Evolutionary conservation across 2,888 invertebrate species (phyloP).

Genomic region (Synanthedon formicaeformis): DNA sequence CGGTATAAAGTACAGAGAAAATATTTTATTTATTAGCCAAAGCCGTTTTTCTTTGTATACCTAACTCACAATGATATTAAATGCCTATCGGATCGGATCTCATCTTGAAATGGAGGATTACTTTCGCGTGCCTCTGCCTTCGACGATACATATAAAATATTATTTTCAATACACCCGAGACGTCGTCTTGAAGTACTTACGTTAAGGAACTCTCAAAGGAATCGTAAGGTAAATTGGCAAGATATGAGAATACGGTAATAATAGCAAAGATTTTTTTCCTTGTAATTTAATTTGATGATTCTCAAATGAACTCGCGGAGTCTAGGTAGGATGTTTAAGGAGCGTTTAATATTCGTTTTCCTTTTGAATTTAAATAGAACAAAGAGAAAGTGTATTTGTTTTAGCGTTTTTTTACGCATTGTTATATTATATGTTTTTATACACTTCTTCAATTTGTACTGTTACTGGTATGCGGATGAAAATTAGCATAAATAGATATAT

Average conservation of each 20-base stretch:
- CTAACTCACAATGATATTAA: conserved; percentile 23
- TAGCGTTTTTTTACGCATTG: too few relatives aligned
- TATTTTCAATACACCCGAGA: conserved; percentile 17
- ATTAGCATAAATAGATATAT: too few relatives aligned
- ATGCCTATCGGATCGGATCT: conserved; percentile 25
- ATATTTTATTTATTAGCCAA: too few relatives aligned
- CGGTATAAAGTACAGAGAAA: too few relatives aligned
- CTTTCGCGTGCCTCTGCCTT: conserved; percentile 14
- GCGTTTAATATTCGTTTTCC: background rate
- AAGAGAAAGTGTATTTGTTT: too few relatives aligned
- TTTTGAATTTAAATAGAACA: background rate
- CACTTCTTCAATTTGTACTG: too few relatives aligned
- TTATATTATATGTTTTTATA: too few relatives aligned
- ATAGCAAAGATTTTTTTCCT: conserved; percentile 9
- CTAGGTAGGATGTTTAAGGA: background rate
- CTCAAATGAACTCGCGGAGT: conserved; percentile 4
- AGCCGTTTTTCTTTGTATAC: background rate
- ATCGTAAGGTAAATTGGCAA: conserved; percentile 4
- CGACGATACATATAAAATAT: conserved; percentile 29
- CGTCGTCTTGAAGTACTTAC: background rate
- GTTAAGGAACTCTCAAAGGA: background rate
- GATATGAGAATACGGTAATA: conserved; percentile 13
- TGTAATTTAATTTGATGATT: conserved; percentile 8
- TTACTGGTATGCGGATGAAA: too few relatives aligned
- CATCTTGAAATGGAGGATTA: conserved; percentile 40